Base-by-base conservation (phyloP, 2,113 vertebrate genomes). In the Scomber scombrus region DNA sequence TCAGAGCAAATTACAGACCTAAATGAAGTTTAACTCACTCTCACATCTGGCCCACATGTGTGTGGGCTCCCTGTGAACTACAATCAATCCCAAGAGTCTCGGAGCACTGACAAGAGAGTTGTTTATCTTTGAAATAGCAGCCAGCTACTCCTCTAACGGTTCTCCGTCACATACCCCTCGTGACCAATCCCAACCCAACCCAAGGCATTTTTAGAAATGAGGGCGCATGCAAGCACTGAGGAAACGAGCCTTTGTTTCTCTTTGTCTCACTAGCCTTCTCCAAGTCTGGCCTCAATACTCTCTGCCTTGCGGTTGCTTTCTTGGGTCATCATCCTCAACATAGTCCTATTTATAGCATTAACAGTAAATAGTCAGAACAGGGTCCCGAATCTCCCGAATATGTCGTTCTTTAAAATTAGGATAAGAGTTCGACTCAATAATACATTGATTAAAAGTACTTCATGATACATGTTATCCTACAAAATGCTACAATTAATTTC, bases 71-170 rank as follows among this genome's bases (percentile, higher is more conserved):
- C 68, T 47, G 58, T 71, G 60, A 88, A 80, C 76, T 71, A 31
- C 29, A 75, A 63, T 72, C 58, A 26, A 73, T 71, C 78, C 76
- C 18, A 29, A 45, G 49, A 60, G 57, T 12, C 58, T 81, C 75
- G 6, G 40, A 56, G 69, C 58, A 14, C 21, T 11, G 9, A 43
- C 68, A 31, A 11, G 0, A 45, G 67, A 63, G 80, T 71, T 92
- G 93, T 95, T 94, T 94, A 91, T 93, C 85, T 93, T 95, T 92
- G 89, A 94, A 95, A 87, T 54, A 85, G 89, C 86, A 69, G 78
- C 29, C 50, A 43, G 81, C 72, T n/a, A 61, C 54, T 84, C 73
- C 74, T 85, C 75, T 49, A 82, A 87, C 78, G 68, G 90, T 16
- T 62, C 75, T 73, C 65, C 66, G 76, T 80, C 86, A 82, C 79